A percentile compares a stretch with the other conserved stretches of the same genome.
These are phyloP conservation scores for Halichoeres trimaculatus DNA, from an alignment of 2,113 vertebrate species.

Conservation along the genomic window DNA sequence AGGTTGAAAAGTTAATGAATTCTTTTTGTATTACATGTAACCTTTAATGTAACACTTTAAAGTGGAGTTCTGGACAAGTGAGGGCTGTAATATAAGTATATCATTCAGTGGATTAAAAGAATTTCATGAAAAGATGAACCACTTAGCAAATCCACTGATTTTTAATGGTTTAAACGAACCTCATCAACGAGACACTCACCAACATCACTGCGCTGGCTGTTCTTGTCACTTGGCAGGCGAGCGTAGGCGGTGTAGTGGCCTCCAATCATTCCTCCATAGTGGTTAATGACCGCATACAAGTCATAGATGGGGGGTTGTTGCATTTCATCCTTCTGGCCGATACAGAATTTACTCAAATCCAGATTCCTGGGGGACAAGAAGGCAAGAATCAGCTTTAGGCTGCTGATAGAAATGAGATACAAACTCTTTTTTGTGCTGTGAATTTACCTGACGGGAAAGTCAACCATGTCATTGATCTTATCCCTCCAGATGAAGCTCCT, in stretches of 20 bases:
- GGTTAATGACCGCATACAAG: constrained; percentile 97
- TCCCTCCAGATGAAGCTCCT: constrained; percentile 99
- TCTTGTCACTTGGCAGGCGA: constrained; percentile 94
- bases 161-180: background rate
- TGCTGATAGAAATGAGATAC: background rate
- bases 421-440: background rate
- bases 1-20: too few species aligned
- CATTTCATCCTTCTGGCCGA: constrained; percentile 94
- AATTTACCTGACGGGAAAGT: constrained; percentile 94
- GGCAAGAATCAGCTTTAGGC: background rate
- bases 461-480: constrained; percentile 99
- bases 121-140: too few species aligned
- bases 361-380: constrained; percentile 85
- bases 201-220: constrained; percentile 97
- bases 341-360: constrained; percentile 98
- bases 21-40: too few species aligned
- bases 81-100: too few species aligned
- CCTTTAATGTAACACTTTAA: too few species aligned
- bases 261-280: constrained; percentile 98
- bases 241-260: constrained; percentile 98
- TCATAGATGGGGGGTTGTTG: constrained; percentile 95
- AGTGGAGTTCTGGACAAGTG: too few species aligned
- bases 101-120: too few species aligned
- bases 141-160: too few species aligned
- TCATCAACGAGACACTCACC: constrained; percentile 81